A percentile compares a stretch with the other conserved stretches of the same genome.
These are phyloP conservation scores for Rhagonycha lutea DNA, from an alignment of 2,888 invertebrate species.

Conservation along the genomic window DNA sequence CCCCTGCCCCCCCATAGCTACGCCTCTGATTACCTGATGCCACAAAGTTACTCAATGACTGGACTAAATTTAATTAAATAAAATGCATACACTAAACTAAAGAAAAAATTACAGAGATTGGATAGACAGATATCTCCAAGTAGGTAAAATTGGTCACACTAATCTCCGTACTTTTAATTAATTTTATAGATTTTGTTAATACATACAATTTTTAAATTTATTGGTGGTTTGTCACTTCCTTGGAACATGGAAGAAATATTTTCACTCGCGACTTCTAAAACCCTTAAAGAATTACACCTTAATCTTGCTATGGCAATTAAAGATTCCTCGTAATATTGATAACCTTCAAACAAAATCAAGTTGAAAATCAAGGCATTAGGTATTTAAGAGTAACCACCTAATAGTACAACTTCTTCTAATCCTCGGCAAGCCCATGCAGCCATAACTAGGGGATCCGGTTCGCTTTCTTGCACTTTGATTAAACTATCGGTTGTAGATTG, in stretches of 20 bases:
- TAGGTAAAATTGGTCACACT: too few species aligned
- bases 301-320: slow-evolving; percentile 68
- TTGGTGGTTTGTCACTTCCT: slow-evolving; percentile 1
- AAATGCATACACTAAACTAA: too few species aligned
- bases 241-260: slow-evolving; percentile 50
- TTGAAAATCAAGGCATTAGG: slow-evolving; percentile 1
- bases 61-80: neutral
- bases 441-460: slow-evolving; percentile 67
- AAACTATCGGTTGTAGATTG: slow-evolving; percentile 30
- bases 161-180: too few species aligned
- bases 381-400: slow-evolving; percentile 42
- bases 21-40: too few species aligned
- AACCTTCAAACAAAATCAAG: slow-evolving; percentile 51
- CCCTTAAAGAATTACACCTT: slow-evolving; percentile 59
- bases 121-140: too few species aligned
- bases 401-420: slow-evolving; percentile 62
- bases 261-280: slow-evolving; percentile 61
- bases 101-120: too few species aligned
- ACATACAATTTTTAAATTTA: neutral
- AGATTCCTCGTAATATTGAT: slow-evolving; percentile 66
- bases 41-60: too few species aligned
- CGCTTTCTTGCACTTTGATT: slow-evolving; percentile 29
- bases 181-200: neutral
- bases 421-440: slow-evolving; percentile 68
- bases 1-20: too few species aligned